Base-by-base conservation (phyloP, 2,113 vertebrate genomes). In the Echinops telfairi region DNA sequence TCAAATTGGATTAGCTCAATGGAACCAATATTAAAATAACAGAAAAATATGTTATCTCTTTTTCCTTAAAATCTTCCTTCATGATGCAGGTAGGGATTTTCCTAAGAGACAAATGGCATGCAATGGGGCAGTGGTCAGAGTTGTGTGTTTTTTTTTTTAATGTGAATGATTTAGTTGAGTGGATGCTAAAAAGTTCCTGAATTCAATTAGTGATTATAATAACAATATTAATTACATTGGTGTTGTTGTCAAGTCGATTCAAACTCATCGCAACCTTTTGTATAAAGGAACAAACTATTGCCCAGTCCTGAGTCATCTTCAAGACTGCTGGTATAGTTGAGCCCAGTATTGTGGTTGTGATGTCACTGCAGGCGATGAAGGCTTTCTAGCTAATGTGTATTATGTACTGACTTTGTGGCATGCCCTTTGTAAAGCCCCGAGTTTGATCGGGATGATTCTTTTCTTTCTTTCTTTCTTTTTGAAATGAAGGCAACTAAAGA, bases 61-160 rank as follows among this genome's bases (percentile, higher is more conserved):
- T 80, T n/a, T 47, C 36, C 23, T 36, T 25, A 38, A 38, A 17
- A 31, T n/a, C 80, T 80, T 86, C 22, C 57, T 80, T 92, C 27
- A 85, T 47, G n/a, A 17, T 25, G 83, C 38, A 33, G 20, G 3
- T 36, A 38, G 73, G 90, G 86, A 47, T 78, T 60, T 70, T 19
- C 58, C 57, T 47, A 88, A 73, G 68, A 78, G 83, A 82, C 84
- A 87, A 85, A 36, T 53, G 22, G 36, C 79, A 87, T 66, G 29
- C 25, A 36, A 29, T 64, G 2, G 2, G 3, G 23, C 2, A 53
- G 15, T 58, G 62, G 64, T 10, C 27, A 27, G 0, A 2, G 6
- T 29, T n/a, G n/a, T n/a, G n/a, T n/a, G n/a, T n/a, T n/a, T n/a
- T n/a, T n/a, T 70, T 81, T 81, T n/a, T n/a, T 70, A 70, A 88